phyloP scores from a whole-genome alignment of 2,797 vertebrate species.

The Sebastes reedi region DNA sequence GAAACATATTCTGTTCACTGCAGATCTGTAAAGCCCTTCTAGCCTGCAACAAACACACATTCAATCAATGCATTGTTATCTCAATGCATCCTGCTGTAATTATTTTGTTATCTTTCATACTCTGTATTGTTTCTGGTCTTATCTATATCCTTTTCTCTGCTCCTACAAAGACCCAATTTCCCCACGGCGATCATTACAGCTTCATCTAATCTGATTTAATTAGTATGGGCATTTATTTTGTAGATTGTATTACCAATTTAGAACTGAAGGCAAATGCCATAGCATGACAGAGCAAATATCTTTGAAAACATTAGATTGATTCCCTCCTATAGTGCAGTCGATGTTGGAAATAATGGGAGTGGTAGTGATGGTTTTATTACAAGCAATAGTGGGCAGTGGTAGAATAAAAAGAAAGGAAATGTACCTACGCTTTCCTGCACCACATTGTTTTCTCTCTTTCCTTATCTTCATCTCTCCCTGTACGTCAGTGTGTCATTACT shows the following conservation, averaged over 20 bases:
- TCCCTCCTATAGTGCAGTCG: neutral
- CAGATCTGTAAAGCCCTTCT: neutral
- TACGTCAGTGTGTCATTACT: neutral
- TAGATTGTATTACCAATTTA: neutral
- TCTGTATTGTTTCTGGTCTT: constrained; percentile 8
- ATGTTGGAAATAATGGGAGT: neutral
- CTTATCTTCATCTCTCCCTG: neutral
- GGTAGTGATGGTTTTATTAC: constrained; percentile 7
- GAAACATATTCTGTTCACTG: neutral
- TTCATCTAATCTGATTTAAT: constrained; percentile 33
- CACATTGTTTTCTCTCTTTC: neutral
- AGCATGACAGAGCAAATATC: neutral
- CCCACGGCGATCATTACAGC: neutral
- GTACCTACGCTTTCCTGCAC: neutral
- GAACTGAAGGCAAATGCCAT: neutral
- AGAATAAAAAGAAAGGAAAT: neutral
- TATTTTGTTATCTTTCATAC: constrained; percentile 15
- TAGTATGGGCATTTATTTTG: neutral
- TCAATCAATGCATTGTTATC: constrained; percentile 13
- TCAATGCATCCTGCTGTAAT: neutral
- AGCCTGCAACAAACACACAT: neutral
- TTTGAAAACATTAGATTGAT: neutral
- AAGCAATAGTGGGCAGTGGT: neutral
- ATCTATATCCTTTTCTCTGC: constrained; percentile 15
- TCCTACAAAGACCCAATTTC: constrained; percentile 15